Conservation (phyloP, 1,140 invertebrate species). For the Tetragonula clypearis region DNA sequence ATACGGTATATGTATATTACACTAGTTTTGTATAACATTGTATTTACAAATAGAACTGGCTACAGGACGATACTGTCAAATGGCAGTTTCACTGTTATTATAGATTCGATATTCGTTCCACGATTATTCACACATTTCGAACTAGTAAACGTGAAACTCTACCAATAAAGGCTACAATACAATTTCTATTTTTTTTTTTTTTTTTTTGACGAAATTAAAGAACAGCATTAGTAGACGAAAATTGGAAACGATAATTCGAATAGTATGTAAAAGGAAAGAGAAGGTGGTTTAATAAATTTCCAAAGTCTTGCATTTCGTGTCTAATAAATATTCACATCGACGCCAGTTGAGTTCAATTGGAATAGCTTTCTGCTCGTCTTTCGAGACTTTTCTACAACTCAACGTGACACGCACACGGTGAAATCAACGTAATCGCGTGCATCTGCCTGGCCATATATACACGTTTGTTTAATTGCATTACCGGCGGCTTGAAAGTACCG, state of each 20-base stretch:
- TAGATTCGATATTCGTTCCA: neutral
- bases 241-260: neutral
- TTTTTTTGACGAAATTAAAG: neutral
- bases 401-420: neutral
- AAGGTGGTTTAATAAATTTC: neutral
- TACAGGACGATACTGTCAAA: neutral
- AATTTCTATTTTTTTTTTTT: neutral
- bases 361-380: constrained; percentile 15
- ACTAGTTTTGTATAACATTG: constrained; percentile 70
- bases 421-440: constrained; percentile 4
- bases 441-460: neutral
- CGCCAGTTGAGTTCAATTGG: constrained; percentile 2
- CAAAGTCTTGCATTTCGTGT: neutral
- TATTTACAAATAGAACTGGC: constrained; percentile 71
- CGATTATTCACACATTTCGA: neutral
- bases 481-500: neutral
- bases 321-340: neutral
- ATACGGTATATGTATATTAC: constrained; percentile 65
- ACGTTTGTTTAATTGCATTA: constrained; percentile 14
- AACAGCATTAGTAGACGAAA: neutral
- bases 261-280: too few species aligned
- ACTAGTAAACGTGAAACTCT: neutral
- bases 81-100: too few species aligned
- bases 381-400: neutral
- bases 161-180: neutral